Evolutionary conservation across 2,797 vertebrate species (phyloP).

Genomic region (Glossophaga mutica): DNA sequence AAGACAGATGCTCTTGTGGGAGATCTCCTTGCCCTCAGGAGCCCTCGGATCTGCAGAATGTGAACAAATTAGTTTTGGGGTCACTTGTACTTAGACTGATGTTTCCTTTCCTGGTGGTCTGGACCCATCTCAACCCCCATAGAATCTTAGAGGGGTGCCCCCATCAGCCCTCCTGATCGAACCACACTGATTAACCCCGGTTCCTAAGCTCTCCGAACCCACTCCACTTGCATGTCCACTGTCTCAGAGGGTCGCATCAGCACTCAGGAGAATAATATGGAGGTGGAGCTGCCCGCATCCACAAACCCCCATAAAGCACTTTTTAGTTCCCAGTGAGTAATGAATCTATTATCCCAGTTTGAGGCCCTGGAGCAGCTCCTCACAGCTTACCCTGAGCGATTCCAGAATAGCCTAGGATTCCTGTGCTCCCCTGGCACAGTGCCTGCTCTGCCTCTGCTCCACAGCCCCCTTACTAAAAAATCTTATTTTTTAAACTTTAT

Average conservation of each 20-base stretch:
- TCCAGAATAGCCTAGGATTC: neutral
- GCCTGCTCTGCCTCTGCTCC: neutral
- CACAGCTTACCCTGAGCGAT: neutral
- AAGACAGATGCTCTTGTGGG: neutral
- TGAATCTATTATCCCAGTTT: neutral
- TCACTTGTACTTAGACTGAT: too few species aligned
- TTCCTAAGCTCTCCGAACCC: slow-evolving; percentile 77
- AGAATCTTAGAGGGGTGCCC: neutral
- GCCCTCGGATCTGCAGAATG: neutral
- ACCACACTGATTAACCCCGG: neutral
- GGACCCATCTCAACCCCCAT: neutral
- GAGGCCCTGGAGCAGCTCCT: neutral
- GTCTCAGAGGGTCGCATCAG: slow-evolving; percentile 72
- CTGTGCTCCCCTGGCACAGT: neutral
- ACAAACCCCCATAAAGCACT: slow-evolving; percentile 63
- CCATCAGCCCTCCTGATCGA: neutral
- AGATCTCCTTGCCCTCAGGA: neutral
- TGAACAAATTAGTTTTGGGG: neutral
- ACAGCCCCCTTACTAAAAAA: neutral
- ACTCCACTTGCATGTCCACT: slow-evolving; percentile 77
- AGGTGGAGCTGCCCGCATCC: slow-evolving; percentile 73
- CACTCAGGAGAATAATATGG: slow-evolving; percentile 80
- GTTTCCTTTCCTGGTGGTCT: neutral
- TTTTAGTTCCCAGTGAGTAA: slow-evolving; percentile 75
- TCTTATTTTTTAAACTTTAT: neutral